Evolutionary conservation across 2,113 vertebrate species (phyloP).

Genomic region (Heterocephalus glaber): DNA sequence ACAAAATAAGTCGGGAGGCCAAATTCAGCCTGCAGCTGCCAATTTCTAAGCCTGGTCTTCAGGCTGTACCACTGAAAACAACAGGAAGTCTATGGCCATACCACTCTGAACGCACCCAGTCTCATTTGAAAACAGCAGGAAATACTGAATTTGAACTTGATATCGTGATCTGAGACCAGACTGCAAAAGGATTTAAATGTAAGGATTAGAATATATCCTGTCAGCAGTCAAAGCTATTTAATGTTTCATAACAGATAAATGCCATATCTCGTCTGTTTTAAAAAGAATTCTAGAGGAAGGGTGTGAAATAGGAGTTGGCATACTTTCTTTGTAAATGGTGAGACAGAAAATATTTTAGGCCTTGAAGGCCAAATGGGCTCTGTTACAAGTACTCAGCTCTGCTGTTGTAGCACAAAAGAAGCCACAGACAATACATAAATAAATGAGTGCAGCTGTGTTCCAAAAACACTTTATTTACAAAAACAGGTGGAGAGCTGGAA

Average conservation of each 20-base stretch:
- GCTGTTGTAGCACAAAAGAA: background rate
- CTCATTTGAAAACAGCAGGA: background rate
- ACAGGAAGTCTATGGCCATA: background rate
- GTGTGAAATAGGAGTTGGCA: background rate
- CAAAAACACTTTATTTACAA: background rate
- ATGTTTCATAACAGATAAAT: background rate
- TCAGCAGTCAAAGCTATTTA: background rate
- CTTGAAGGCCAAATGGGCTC: background rate
- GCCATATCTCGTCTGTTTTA: background rate
- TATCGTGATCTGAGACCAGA: background rate
- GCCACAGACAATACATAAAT: background rate
- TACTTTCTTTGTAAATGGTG: background rate
- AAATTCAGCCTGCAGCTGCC: background rate
- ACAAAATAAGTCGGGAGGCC: background rate
- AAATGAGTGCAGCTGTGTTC: background rate
- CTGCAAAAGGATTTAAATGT: background rate
- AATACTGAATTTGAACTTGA: background rate
- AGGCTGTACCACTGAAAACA: background rate
- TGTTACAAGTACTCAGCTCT: slow-evolving; percentile 3
- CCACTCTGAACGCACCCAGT: background rate
- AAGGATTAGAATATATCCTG: slow-evolving; percentile 4
- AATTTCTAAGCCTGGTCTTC: background rate
- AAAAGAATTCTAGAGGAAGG: slow-evolving; percentile 22
- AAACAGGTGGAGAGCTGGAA: background rate
- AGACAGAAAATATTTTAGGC: background rate